A percentile compares a stretch with the other conserved stretches of the same genome.
phyloP scores from a whole-genome alignment of 2,113 vertebrate genomes.

The Ophiodon elongatus region DNA sequence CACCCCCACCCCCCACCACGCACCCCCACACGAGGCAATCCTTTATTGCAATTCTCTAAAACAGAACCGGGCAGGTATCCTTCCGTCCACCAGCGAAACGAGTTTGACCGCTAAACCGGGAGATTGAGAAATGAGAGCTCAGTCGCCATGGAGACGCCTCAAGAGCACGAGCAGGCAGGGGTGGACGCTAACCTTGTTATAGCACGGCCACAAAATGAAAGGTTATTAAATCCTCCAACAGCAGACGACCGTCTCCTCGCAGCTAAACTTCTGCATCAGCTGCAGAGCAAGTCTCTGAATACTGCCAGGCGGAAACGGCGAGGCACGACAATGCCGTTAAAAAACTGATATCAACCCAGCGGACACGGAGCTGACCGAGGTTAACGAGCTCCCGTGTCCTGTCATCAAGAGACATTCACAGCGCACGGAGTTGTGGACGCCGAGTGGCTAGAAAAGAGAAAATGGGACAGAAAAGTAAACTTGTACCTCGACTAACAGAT shows the following conservation, averaged over 20 bases:
- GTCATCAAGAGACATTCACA: conserved; percentile 41
- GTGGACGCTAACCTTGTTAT: conserved; percentile 52
- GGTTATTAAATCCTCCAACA: conserved; percentile 42
- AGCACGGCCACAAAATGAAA: conserved; percentile 62
- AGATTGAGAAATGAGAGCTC: conserved; percentile 51
- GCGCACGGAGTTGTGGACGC: conserved; percentile 26
- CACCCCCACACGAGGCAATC: background rate
- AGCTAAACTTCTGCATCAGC: conserved; percentile 8
- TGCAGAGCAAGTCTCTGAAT: background rate
- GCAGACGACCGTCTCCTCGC: conserved; percentile 1
- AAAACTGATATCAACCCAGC: background rate
- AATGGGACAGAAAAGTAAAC: conserved; percentile 3
- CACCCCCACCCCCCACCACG: too few relatives aligned
- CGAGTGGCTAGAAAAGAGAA: background rate
- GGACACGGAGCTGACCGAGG: conserved; percentile 4
- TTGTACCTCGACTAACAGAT: too few relatives aligned
- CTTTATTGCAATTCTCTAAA: background rate
- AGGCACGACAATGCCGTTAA: background rate
- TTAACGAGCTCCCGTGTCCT: conserved; percentile 8
- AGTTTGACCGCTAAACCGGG: conserved; percentile 36
- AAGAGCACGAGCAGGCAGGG: conserved; percentile 28
- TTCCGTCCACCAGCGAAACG: conserved; percentile 20
- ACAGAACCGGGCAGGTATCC: conserved; percentile 27
- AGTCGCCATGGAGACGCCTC: conserved; percentile 64
- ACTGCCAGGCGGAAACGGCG: background rate